These are phyloP conservation scores for Ameiurus melas DNA, from an alignment of 2,113 vertebrate genomes.

Conservation along the genomic window DNA sequence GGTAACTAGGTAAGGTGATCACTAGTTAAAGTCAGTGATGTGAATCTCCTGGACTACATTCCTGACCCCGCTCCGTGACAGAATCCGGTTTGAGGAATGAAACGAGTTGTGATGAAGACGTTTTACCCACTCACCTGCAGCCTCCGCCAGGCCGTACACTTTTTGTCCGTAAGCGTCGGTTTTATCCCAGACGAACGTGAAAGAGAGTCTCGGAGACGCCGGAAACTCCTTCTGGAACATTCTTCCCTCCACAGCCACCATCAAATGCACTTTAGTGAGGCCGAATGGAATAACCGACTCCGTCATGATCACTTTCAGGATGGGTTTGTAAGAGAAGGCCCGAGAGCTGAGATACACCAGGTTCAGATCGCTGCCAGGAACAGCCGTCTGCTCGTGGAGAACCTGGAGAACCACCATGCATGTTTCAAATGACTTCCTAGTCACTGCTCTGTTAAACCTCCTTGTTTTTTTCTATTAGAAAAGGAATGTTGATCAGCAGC, in stretches of 20 bases:
- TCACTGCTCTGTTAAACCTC: background rate
- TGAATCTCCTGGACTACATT: background rate
- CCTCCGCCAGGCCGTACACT: constrained; percentile 94
- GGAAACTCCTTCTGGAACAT: constrained; percentile 98
- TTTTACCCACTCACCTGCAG: constrained; percentile 82
- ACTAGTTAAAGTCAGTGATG: background rate
- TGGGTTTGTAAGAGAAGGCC: constrained; percentile 93
- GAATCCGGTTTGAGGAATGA: background rate
- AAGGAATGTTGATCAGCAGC: too few relatives aligned
- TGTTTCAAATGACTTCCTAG: background rate
- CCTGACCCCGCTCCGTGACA: background rate
- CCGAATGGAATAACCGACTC: constrained; percentile 89
- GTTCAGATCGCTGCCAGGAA: constrained; percentile 93
- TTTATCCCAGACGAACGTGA: constrained; percentile 99
- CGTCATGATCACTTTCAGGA: constrained; percentile 96
- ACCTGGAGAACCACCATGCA: constrained; percentile 69
- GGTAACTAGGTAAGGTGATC: background rate
- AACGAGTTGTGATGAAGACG: background rate
- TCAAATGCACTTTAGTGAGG: constrained; percentile 97
- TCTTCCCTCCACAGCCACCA: constrained; percentile 96
- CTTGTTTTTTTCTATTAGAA: too few relatives aligned
- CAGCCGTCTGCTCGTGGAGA: constrained; percentile 93
- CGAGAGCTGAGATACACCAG: constrained; percentile 95
- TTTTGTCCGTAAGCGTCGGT: constrained; percentile 96
- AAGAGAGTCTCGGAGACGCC: constrained; percentile 92